Conservation (phyloP, 2,888 invertebrate species). For the Lymantria dispar region DNA sequence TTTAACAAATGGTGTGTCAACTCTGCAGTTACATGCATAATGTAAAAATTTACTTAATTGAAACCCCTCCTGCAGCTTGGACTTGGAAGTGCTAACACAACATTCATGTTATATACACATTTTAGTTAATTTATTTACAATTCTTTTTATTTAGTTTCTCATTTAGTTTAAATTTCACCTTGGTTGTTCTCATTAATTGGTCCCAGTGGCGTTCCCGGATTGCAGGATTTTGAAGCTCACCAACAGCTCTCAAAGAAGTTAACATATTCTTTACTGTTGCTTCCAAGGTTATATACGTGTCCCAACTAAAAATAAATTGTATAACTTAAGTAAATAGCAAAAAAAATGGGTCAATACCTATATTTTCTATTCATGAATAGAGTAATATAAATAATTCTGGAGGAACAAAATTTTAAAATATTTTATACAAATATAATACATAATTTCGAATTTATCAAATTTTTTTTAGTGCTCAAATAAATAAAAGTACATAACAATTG, state of each 20-base stretch:
- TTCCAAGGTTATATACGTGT: slow-evolving; percentile 93
- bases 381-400: too few species aligned
- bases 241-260: slow-evolving; percentile 96
- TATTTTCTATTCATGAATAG: too few species aligned
- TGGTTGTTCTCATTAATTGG: slow-evolving; percentile 97
- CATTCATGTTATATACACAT: slow-evolving; percentile 44
- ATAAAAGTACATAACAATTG: not conserved
- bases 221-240: slow-evolving; percentile 97
- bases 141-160: slow-evolving; percentile 27
- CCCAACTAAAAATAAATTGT: slow-evolving; percentile 84
- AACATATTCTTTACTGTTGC: slow-evolving; percentile 97
- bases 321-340: not conserved
- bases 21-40: slow-evolving; percentile 39
- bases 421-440: too few species aligned
- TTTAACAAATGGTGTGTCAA: slow-evolving; percentile 16
- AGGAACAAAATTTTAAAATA: too few species aligned
- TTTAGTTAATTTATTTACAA: slow-evolving; percentile 49
- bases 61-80: slow-evolving; percentile 37
- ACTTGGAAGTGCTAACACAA: slow-evolving; percentile 39
- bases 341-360: not conserved
- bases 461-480: too few species aligned
- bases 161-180: slow-evolving; percentile 81
- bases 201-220: slow-evolving; percentile 98
- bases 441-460: too few species aligned
- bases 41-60: slow-evolving; percentile 30